Evolutionary conservation across 2,797 vertebrate genomes (phyloP), one percentile per base, ranked within the genome.

Genomic region (Periophthalmus magnuspinnatus): DNA sequence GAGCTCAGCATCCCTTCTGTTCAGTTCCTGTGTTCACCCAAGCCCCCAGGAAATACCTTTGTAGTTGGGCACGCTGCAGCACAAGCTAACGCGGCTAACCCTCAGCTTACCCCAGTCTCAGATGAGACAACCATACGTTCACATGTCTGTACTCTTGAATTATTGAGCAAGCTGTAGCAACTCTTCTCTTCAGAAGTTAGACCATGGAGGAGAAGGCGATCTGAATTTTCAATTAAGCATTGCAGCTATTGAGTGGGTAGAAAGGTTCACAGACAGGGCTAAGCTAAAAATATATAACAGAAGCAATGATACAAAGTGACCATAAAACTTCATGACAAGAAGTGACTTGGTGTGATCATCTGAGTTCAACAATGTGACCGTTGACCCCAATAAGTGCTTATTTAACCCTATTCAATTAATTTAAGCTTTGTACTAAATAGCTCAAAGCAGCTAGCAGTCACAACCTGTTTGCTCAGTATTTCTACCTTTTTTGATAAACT

Each of bases 111-210:
- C 91, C 86, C 84, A 0, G 83, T 85, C 88, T 86, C 89, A 75
- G 80, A 86, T 88, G 88, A 86, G 84, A 84, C 73, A 69, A 74
- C 66, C 81, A 55, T 83, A 90, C 88, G 63, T 89, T 80, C 80
- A 75, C 75, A 84, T 72, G 87, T 84, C 87, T 88, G 84, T 87
- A 87, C 81, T 79, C 81, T 60, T 93, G 86, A 92, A 92, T 92
- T 91, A 91, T 90, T 91, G 78, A 92, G 72, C 8, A 47, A 6
- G 82, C 81, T 65, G 74, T 68, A 82, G 83, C 80, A 80, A 81
- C 80, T 78, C 86, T 80, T 88, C 84, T 81, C 81, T 82, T 91
- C 86, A 88, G 88, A 91, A 91, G 87, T 88, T 77, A 66, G 84
- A 85, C 36, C 75, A 83, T 78, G 79, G 2, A 28, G 80, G 79